These are phyloP conservation scores for Sisor rabdophorus DNA, from an alignment of 2,113 vertebrate genomes.

Conservation along the genomic window DNA sequence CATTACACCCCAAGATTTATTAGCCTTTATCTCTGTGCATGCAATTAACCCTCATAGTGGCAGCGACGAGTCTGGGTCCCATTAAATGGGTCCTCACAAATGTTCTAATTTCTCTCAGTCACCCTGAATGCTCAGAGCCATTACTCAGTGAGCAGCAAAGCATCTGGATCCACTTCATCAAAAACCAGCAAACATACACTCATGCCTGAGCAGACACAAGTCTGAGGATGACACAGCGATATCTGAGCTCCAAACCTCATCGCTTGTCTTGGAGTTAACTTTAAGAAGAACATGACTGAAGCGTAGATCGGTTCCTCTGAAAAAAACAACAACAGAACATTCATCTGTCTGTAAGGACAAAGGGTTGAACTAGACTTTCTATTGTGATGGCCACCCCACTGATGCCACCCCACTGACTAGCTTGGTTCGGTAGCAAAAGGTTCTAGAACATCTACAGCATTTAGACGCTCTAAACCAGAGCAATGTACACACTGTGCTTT, in stretches of 20 bases:
- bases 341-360: background rate
- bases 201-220: background rate
- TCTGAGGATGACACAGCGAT: background rate
- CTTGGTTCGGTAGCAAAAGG: no score
- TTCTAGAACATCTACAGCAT: no score
- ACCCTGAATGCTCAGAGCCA: slow-evolving; percentile 44
- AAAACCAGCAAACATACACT: slow-evolving; percentile 4
- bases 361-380: background rate
- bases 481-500: no score
- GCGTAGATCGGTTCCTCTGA: background rate
- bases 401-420: background rate
- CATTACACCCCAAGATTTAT: slow-evolving; percentile 54
- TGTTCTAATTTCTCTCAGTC: slow-evolving; percentile 57
- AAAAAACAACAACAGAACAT: background rate
- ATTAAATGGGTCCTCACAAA: slow-evolving; percentile 47
- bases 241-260: background rate
- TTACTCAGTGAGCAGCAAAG: slow-evolving; percentile 46
- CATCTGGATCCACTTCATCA: slow-evolving; percentile 41
- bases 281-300: background rate
- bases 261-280: background rate
- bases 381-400: background rate
- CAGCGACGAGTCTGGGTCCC: slow-evolving; percentile 30
- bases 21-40: slow-evolving; percentile 53
- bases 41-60: slow-evolving; percentile 58
- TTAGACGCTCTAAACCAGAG: no score